Evolutionary conservation across 2,113 vertebrate species (phyloP), one percentile per base, ranked within the genome.

Genomic region (Rousettus leschenaultii): DNA sequence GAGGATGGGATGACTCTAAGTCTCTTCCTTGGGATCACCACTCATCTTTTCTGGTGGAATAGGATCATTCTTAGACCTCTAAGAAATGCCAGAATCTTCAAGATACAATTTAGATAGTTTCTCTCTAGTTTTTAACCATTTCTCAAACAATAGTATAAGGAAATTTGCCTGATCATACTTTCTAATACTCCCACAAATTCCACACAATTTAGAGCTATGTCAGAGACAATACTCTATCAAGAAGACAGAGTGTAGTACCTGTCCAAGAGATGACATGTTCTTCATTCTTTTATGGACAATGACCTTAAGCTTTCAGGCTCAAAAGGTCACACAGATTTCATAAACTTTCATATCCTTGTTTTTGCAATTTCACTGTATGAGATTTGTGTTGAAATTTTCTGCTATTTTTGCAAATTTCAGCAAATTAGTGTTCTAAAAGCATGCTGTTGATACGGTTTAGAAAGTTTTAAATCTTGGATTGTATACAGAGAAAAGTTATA

Each of bases 401-500:
- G 43, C 48, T 70, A 10, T 94, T 78, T 86, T 38, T 89, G 21
- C 73, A 77, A 68, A 80, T n/a, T 35, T 96, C 53, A 61, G 57
- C 21, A 73, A 93, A 74, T 53, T 51, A 75, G n/a, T 89, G 19
- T 43, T 77, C 73, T 89, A n/a, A 91, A 97, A 87, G 14, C 38
- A 15, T 38, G 33, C 22, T 87, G 65, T 89, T 92, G 73, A 78
- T 90, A 90, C 40, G 12, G n/a, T 63, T 95, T 86, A 57, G 53
- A 91, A 93, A 92, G 57, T 86, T 94, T 95, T 94, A 90, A 89
- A 59, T 91, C 22, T 92, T 89, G 82, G 45, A 70, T 55, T 61
- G 18, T 57, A 66, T 63, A 91, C 33, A 87, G 82, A 95, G 30
- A 93, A 94, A 65, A 96, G 51, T n/a, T 80, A 83, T 75, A 93